Evolutionary conservation across 2,113 vertebrate species (phyloP).

Genomic region (Rattus rattus): DNA sequence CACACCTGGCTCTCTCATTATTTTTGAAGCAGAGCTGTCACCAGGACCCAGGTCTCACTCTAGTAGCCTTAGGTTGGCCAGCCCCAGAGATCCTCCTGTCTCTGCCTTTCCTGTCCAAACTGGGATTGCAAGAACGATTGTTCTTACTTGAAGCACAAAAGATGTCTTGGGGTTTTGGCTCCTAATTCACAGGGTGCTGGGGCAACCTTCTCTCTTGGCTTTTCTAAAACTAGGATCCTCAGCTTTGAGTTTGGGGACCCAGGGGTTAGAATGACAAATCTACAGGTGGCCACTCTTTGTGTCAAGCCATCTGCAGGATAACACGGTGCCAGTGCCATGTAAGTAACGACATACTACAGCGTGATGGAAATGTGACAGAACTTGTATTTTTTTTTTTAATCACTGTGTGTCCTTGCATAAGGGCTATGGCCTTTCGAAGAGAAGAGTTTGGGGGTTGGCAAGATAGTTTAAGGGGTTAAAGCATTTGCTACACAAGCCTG

Average conservation of each 20-base stretch:
- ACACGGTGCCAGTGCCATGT: background rate
- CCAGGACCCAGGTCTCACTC: background rate
- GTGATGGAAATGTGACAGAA: background rate
- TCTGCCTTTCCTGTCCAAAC: background rate
- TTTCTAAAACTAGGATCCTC: too few species aligned
- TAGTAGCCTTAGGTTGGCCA: background rate
- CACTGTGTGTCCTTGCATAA: slow-evolving; percentile 7
- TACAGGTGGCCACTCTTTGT: slow-evolving; percentile 11
- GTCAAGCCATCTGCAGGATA: background rate
- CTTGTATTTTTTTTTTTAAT: slow-evolving; percentile 52
- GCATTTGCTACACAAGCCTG: background rate
- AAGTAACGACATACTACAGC: background rate
- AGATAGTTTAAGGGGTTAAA: background rate
- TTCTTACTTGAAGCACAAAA: too few species aligned
- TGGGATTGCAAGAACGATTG: background rate
- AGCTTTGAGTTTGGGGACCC: background rate
- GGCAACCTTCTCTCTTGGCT: too few species aligned
- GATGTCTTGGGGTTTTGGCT: too few species aligned
- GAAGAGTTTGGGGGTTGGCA: too few species aligned
- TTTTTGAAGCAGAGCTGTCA: background rate
- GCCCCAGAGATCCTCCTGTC: background rate
- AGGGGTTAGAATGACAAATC: background rate
- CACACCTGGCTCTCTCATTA: background rate
- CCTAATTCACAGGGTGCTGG: too few species aligned
- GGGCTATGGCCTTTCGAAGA: background rate